phyloP scores from a whole-genome alignment of 2,113 vertebrate genomes.

The Axis porcinus region DNA sequence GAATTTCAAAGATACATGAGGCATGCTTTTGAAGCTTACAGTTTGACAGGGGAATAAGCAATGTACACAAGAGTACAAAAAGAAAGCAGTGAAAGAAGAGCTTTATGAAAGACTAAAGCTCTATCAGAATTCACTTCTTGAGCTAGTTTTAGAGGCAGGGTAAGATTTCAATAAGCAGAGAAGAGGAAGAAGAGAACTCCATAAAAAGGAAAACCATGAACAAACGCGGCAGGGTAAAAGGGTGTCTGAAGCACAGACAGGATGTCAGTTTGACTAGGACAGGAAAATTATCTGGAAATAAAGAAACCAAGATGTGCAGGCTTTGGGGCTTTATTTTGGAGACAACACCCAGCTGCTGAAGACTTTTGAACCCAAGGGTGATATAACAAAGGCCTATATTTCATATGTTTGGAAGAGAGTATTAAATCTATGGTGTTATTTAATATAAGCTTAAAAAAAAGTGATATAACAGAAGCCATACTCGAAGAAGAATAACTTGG shows the following conservation, averaged over 20 bases:
- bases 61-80: not conserved
- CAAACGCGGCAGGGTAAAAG: not conserved
- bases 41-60: not conserved
- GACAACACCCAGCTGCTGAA: not conserved
- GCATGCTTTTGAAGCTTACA: not conserved
- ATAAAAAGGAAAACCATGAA: constrained; percentile 26
- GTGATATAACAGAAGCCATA: not conserved
- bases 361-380: not conserved
- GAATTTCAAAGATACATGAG: not conserved
- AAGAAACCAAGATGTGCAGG: not conserved
- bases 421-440: not conserved
- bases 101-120: not conserved
- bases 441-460: not conserved
- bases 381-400: not conserved
- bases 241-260: constrained; percentile 15
- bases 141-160: not conserved
- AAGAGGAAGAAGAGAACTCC: not conserved
- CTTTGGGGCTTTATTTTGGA: not conserved
- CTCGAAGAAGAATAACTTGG: not conserved
- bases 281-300: constrained; percentile 11
- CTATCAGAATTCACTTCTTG: not conserved
- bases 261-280: not conserved
- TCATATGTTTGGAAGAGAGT: not conserved
- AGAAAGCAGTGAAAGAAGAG: not conserved
- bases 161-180: constrained; percentile 30